Percentiles rank a stretch among this genome's conserved stretches.
These are phyloP conservation scores for Ceratotherium simum DNA, from an alignment of 2,113 vertebrate species.

Conservation along the genomic window DNA sequence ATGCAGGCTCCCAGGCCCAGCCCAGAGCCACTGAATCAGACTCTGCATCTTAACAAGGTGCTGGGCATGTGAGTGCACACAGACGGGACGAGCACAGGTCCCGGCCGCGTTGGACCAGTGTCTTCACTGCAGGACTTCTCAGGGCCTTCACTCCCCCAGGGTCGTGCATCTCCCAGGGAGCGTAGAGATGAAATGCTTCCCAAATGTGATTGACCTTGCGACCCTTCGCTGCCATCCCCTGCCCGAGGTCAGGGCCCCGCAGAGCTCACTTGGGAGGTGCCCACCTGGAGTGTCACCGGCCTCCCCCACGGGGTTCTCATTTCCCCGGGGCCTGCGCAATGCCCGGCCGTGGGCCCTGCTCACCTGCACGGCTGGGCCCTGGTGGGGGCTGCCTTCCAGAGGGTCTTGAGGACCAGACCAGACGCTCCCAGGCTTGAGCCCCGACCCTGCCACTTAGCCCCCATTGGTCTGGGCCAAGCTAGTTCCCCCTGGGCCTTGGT, in stretches of 20 bases:
- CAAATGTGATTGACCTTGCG: background rate
- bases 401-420: background rate
- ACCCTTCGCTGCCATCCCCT: background rate
- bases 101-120: fast-evolving
- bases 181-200: background rate
- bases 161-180: fast-evolving
- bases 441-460: background rate
- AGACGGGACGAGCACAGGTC: fast-evolving
- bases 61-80: fast-evolving
- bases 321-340: background rate
- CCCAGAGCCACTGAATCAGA: background rate
- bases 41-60: background rate
- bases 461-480: background rate
- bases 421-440: background rate
- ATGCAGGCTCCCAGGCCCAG: background rate
- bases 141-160: background rate
- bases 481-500: fast-evolving
- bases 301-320: background rate
- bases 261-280: background rate
- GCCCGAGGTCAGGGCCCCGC: background rate
- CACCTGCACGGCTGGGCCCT: background rate
- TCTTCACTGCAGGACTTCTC: background rate
- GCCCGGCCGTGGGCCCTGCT: background rate
- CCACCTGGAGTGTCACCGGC: background rate
- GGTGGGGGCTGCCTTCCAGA: background rate